These are phyloP conservation scores for Melanotaenia pygmaea DNA, from an alignment of 2,797 vertebrate species.

Conservation along the genomic window DNA sequence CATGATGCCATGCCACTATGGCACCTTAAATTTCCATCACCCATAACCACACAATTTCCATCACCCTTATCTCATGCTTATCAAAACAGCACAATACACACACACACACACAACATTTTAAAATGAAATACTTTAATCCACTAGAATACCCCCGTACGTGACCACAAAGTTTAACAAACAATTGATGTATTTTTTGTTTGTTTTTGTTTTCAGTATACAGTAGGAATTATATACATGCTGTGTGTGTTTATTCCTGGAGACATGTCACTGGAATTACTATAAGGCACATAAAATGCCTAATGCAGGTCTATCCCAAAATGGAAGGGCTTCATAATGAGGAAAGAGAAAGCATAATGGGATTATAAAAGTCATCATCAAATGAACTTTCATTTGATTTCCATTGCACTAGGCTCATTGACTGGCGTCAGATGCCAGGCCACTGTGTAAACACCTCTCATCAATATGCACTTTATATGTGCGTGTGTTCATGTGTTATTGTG, in stretches of 20 bases:
- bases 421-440: conserved; percentile 72
- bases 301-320: conserved; percentile 50
- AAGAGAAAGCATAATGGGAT: conserved; percentile 77
- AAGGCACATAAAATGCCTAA: conserved; percentile 58
- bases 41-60: background rate
- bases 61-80: conserved; percentile 14
- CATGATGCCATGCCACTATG: background rate
- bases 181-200: conserved; percentile 20
- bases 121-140: conserved; percentile 12
- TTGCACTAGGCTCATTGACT: conserved; percentile 78
- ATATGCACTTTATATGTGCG: conserved; percentile 36
- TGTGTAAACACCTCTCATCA: conserved; percentile 74
- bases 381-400: conserved; percentile 82
- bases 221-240: conserved; percentile 29
- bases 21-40: background rate
- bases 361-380: conserved; percentile 82
- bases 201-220: conserved; percentile 41
- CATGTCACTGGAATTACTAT: conserved; percentile 28
- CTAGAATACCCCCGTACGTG: conserved; percentile 17
- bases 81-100: background rate
- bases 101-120: conserved; percentile 1
- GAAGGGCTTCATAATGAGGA: conserved; percentile 74
- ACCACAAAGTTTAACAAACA: conserved; percentile 14
- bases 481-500: conserved; percentile 12
- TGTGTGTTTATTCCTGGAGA: conserved; percentile 41